A percentile compares a stretch with the other conserved stretches of the same genome.
phyloP scores from a whole-genome alignment of 2,797 vertebrate genomes.

The Eulemur coronatus region DNA sequence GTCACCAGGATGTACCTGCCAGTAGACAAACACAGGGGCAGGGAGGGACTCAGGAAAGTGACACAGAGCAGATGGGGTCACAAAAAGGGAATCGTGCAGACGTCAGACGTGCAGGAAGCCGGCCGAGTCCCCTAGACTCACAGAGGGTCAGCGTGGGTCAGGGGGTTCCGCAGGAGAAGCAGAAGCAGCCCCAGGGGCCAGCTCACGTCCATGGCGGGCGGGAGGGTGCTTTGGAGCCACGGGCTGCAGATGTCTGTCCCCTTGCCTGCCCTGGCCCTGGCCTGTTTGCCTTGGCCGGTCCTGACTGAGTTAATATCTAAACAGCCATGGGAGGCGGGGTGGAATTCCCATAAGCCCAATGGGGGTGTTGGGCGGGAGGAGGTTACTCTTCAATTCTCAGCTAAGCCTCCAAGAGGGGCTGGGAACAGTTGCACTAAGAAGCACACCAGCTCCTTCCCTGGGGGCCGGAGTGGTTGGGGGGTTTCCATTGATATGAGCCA shows the following conservation, averaged over 20 bases:
- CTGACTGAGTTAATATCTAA: conserved; percentile 67
- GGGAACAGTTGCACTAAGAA: not conserved
- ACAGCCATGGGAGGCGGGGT: not conserved
- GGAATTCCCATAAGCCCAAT: not conserved
- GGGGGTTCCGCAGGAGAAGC: not conserved
- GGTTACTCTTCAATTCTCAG: not conserved
- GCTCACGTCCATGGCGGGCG: not conserved
- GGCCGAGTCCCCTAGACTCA: not conserved
- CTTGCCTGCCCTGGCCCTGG: not conserved
- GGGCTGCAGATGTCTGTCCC: not conserved
- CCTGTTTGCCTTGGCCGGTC: not conserved
- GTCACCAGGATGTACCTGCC: conserved; percentile 64
- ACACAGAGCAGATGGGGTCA: not conserved
- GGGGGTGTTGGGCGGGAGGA: too few relatives aligned
- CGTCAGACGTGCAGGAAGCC: accelerated
- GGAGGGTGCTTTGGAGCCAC: not conserved
- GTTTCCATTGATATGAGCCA: not conserved
- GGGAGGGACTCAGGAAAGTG: not conserved
- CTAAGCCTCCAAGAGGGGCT: not conserved
- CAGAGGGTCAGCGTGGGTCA: not conserved
- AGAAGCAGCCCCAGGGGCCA: not conserved
- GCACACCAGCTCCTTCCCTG: not conserved
- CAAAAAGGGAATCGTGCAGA: not conserved
- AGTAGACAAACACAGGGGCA: not conserved
- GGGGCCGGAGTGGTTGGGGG: too few relatives aligned